A percentile compares a stretch with the other conserved stretches of the same genome.
phyloP scores from a whole-genome alignment of 1,140 invertebrate species.

The Nilaparvata lugens region DNA sequence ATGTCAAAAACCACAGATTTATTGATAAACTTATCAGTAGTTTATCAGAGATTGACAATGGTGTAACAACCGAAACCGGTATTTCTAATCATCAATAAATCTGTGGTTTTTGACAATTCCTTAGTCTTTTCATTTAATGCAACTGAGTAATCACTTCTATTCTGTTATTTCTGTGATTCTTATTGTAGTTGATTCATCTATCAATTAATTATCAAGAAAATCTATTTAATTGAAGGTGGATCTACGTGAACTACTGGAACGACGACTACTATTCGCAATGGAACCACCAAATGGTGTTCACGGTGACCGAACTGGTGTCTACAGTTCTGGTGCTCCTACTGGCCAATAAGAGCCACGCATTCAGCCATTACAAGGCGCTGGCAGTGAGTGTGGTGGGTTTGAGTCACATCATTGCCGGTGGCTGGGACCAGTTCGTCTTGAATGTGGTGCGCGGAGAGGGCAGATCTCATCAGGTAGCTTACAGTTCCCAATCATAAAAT shows the following conservation, averaged over 20 bases:
- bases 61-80: too few relatives aligned
- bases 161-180: too few relatives aligned
- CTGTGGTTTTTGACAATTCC: too few relatives aligned
- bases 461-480: constrained; percentile 54
- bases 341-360: constrained; percentile 43
- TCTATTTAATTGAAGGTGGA: constrained; percentile 51
- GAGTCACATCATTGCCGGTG: constrained; percentile 60
- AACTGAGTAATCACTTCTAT: too few relatives aligned
- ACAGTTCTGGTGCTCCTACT: constrained; percentile 51
- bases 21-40: too few relatives aligned
- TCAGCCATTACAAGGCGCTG: constrained; percentile 52
- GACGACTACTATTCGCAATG: constrained; percentile 70
- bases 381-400: constrained; percentile 54
- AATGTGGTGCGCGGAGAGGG: constrained; percentile 63
- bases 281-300: constrained; percentile 68
- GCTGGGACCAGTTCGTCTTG: constrained; percentile 63
- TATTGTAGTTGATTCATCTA: too few relatives aligned
- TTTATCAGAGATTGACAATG: too few relatives aligned
- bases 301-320: constrained; percentile 62
- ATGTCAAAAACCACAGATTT: too few relatives aligned
- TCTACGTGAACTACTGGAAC: constrained; percentile 75
- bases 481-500: constrained; percentile 17
- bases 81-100: too few relatives aligned
- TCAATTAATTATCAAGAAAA: too few relatives aligned
- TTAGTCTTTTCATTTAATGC: too few relatives aligned